Percentiles rank a stretch among this genome's conserved stretches.
These are phyloP conservation scores for Lottia gigantea DNA, from an alignment of 2,888 invertebrate genomes.

Conservation along the genomic window DNA sequence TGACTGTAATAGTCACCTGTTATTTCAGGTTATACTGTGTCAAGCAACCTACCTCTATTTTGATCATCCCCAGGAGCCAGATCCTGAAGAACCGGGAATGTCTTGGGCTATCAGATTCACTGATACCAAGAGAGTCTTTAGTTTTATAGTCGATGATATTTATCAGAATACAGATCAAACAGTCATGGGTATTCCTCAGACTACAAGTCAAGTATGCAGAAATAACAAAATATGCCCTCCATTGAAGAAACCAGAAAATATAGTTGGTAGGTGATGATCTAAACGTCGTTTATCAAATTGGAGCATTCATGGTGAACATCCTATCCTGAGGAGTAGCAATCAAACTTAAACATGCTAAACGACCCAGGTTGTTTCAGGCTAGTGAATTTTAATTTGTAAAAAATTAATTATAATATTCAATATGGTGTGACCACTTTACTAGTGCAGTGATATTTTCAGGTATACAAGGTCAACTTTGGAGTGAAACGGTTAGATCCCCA, in stretches of 20 bases:
- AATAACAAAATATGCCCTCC: slow-evolving; percentile 19
- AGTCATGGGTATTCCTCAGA: slow-evolving; percentile 25
- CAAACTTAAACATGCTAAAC: too few relatives aligned
- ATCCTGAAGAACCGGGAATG: slow-evolving; percentile 49
- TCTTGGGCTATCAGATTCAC: slow-evolving; percentile 52
- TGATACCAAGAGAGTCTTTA: slow-evolving; percentile 40
- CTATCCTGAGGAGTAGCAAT: too few relatives aligned
- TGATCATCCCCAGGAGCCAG: slow-evolving; percentile 55
- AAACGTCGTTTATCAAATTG: neutral
- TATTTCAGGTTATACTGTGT: slow-evolving; percentile 42
- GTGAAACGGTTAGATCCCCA: too few relatives aligned
- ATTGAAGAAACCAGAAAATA: slow-evolving; percentile 33
- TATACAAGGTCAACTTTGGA: too few relatives aligned
- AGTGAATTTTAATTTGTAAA: too few relatives aligned
- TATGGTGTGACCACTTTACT: too few relatives aligned
- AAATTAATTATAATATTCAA: too few relatives aligned
- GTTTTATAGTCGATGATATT: slow-evolving; percentile 38
- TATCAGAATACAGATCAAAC: slow-evolving; percentile 39
- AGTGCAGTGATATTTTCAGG: too few relatives aligned
- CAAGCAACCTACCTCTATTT: slow-evolving; percentile 51
- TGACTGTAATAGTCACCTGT: too few relatives aligned
- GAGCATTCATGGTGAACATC: too few relatives aligned
- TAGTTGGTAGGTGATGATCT: slow-evolving; percentile 30
- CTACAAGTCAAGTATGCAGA: slow-evolving; percentile 4
- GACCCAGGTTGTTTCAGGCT: too few relatives aligned